Conservation (phyloP, 2,888 invertebrate species). For the Heliconius sara region DNA sequence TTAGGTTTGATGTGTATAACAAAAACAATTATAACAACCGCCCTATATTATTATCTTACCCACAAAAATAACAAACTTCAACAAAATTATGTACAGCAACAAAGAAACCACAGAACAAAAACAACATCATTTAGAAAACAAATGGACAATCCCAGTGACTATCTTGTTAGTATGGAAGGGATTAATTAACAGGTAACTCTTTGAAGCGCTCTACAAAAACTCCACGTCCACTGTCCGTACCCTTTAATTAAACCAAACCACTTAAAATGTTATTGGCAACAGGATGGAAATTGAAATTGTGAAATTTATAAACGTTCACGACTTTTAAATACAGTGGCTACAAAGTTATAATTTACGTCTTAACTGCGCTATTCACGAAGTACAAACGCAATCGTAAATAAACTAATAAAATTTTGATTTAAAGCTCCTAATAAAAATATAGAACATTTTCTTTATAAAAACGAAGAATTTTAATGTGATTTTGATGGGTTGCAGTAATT, state of each 20-base stretch:
- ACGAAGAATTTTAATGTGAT: conserved; percentile 24
- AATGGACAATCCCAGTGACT: conserved; percentile 13
- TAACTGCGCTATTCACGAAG: conserved; percentile 20
- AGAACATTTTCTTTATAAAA: conserved; percentile 12
- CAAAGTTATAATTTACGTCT: conserved; percentile 34
- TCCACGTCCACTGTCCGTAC: not conserved
- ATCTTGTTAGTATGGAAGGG: conserved; percentile 20
- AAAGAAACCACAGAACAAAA: not conserved
- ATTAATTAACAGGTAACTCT: conserved; percentile 33
- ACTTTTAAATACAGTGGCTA: conserved; percentile 25
- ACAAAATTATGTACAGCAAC: not conserved
- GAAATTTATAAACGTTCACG: conserved; percentile 23
- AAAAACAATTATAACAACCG: too few species aligned
- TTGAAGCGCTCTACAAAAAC: conserved; percentile 35
- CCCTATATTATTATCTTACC: not conserved
- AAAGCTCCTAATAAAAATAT: conserved; percentile 15
- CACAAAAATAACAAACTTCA: not conserved
- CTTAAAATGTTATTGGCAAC: conserved; percentile 20
- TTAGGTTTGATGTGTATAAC: not conserved
- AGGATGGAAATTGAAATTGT: conserved; percentile 32
- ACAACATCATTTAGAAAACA: not conserved
- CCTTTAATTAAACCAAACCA: conserved; percentile 33
- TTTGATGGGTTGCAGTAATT: conserved; percentile 27
- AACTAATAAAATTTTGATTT: conserved; percentile 32
- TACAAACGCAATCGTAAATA: conserved; percentile 32